Conservation (phyloP, 2,113 vertebrate species). For the Malurus melanocephalus region DNA sequence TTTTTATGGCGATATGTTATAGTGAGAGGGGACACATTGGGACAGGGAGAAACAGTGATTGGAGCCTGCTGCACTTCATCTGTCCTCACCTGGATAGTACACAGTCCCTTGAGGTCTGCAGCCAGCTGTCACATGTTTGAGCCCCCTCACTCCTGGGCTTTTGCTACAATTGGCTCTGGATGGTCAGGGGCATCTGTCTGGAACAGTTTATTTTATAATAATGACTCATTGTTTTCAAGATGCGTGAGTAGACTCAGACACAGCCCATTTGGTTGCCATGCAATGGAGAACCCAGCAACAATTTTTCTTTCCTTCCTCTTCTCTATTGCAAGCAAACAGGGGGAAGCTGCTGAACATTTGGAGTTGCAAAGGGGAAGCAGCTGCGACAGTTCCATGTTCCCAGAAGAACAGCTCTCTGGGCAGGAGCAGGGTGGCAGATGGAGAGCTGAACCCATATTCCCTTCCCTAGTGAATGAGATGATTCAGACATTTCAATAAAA, state of each 20-base stretch:
- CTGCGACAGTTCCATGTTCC: slow-evolving; percentile 2
- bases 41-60: fast-evolving
- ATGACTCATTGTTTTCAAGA: neutral
- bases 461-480: neutral
- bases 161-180: neutral
- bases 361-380: slow-evolving; percentile 21
- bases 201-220: neutral
- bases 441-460: neutral
- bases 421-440: neutral
- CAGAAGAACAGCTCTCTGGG: slow-evolving; percentile 8
- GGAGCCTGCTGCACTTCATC: neutral
- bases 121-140: neutral
- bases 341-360: slow-evolving; percentile 22
- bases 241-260: neutral
- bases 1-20: neutral
- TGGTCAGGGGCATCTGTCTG: neutral
- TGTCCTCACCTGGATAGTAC: neutral
- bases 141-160: neutral
- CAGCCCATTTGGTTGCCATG: neutral
- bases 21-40: neutral
- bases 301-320: neutral
- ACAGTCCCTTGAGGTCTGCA: neutral
- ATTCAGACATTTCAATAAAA: neutral
- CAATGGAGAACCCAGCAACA: neutral
- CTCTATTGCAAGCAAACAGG: neutral